Evolutionary conservation across 2,113 vertebrate species (phyloP), one percentile per base, ranked within the genome.

Genomic region (Scalopus aquaticus): DNA sequence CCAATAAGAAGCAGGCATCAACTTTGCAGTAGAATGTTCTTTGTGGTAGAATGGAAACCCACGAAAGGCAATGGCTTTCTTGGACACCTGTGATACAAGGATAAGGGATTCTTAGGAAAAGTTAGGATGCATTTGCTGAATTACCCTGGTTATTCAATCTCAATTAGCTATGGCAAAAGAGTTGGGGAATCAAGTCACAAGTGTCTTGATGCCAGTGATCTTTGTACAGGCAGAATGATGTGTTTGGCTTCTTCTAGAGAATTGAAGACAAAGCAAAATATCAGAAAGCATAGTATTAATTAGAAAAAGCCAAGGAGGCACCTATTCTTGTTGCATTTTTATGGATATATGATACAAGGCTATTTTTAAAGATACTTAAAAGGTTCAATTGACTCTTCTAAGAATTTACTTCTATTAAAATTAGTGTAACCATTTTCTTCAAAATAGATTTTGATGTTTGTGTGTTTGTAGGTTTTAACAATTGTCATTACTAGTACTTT

Each of bases 381-480:
- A 74, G 69, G 44, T 28, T 77, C 81, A 64, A 8, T 89, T 81
- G 60, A 94, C 9, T 79, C 10, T 44, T 77, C 10, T 65, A 46
- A 88, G 62, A 74, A 74, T 97, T 85, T 89, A 37, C 77, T 93
- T 94, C 22, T 88, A 60, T 60, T 60, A 26, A 26, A 82, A 9
- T 9, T n/a, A 81, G 15, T 89, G 6, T 86, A 70, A 86, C 30
- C 19, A 37, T 69, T 95, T 93, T 84, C 30, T 92, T 95, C 39
- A 76, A 91, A 88, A 51, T 20, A 78, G 13, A 32, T 86, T 86
- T 93, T 88, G 24, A 79, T 80, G 6, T 30, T 58, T 49, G 32
- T 60, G 28, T 92, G 22, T 93, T 93, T 56, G 24, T 79, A 5
- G 82, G 64, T 88, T 96, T 76, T 74, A 35, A 51, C 32, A n/a